phyloP scores from a whole-genome alignment of 2,113 vertebrate genomes.

The Clarias magur region DNA sequence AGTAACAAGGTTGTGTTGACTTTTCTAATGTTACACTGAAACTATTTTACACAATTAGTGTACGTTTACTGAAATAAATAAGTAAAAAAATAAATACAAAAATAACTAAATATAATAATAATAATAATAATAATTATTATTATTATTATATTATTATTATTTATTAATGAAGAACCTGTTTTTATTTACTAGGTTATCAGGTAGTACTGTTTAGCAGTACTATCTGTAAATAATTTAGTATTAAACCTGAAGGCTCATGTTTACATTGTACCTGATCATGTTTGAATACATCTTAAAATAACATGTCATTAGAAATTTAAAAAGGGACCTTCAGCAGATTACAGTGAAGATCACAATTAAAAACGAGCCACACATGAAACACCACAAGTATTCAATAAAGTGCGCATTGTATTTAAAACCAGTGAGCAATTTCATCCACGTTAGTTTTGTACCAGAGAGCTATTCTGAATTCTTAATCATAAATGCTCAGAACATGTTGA shows the following conservation, averaged over 20 bases:
- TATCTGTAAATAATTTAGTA: not conserved
- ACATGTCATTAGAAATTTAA: not conserved
- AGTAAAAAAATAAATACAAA: too few species aligned
- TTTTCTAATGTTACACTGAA: conserved; percentile 19
- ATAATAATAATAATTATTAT: too few species aligned
- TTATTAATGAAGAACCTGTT: not conserved
- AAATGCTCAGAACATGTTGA: not conserved
- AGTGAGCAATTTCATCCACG: not conserved
- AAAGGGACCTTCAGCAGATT: not conserved
- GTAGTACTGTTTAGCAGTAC: not conserved
- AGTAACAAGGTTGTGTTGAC: conserved; percentile 1
- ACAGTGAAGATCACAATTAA: not conserved
- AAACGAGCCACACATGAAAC: not conserved
- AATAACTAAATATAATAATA: too few species aligned
- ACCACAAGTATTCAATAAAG: not conserved
- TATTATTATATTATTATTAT: too few species aligned
- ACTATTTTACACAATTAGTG: not conserved
- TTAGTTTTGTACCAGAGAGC: not conserved
- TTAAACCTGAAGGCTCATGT: not conserved
- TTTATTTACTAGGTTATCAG: not conserved
- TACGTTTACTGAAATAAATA: not conserved
- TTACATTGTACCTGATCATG: not conserved
- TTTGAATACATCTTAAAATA: not conserved
- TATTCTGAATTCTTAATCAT: not conserved
- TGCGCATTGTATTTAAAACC: not conserved